Evolutionary conservation across 2,113 vertebrate species (phyloP).

Genomic region (Clarias magur): DNA sequence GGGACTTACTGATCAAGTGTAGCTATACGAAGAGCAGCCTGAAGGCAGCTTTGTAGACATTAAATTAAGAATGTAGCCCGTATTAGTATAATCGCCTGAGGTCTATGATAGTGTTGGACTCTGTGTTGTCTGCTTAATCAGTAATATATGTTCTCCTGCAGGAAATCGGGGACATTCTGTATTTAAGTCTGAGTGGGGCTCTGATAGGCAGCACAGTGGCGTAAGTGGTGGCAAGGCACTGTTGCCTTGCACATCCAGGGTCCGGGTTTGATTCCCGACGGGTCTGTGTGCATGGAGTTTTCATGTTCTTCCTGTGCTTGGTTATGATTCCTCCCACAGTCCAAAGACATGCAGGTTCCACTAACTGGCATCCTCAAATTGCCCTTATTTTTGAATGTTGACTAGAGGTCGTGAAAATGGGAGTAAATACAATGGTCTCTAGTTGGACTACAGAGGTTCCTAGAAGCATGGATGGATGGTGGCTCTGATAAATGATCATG

Average conservation of each 20-base stretch:
- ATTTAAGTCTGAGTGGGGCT: slow-evolving; percentile 43
- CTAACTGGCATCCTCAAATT: too few relatives aligned
- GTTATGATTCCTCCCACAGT: too few relatives aligned
- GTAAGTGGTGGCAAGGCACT: too few relatives aligned
- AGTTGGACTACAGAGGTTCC: too few relatives aligned
- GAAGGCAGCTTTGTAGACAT: slow-evolving; percentile 36
- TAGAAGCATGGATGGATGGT: neutral
- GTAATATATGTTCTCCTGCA: slow-evolving; percentile 55
- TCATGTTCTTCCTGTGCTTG: too few relatives aligned
- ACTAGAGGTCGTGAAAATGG: too few relatives aligned
- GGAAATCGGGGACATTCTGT: slow-evolving; percentile 48
- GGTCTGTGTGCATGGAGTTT: too few relatives aligned
- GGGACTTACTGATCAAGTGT: neutral
- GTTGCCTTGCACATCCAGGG: too few relatives aligned
- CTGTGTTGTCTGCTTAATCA: slow-evolving; percentile 60
- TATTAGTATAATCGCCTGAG: slow-evolving; percentile 25
- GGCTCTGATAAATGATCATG: slow-evolving; percentile 38
- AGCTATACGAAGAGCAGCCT: slow-evolving; percentile 45
- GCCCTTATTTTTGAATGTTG: too few relatives aligned
- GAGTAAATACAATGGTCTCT: too few relatives aligned
- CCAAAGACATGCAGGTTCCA: too few relatives aligned
- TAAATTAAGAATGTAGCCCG: slow-evolving; percentile 42
- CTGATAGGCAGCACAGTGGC: neutral
- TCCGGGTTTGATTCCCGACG: too few relatives aligned
- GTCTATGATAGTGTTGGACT: slow-evolving; percentile 55